phyloP scores from a whole-genome alignment of 1,140 invertebrate species.

The Cydia strobilella region DNA sequence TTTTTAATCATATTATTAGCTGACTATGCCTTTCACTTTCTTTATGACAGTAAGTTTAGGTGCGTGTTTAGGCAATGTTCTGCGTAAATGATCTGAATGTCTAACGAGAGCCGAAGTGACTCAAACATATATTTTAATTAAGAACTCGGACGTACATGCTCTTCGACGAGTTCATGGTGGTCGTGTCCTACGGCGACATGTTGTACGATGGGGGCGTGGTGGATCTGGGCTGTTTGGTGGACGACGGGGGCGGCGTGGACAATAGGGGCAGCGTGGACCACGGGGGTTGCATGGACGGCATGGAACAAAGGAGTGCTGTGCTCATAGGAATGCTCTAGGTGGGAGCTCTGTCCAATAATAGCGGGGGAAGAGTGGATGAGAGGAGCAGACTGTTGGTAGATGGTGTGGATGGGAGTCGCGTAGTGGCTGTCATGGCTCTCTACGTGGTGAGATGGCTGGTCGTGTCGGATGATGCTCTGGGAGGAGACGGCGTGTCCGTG shows the following conservation, averaged over 20 bases:
- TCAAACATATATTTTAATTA: slow-evolving; percentile 8
- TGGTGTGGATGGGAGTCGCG: slow-evolving; percentile 37
- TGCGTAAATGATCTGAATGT: slow-evolving; percentile 27
- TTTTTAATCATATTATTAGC: slow-evolving; percentile 63
- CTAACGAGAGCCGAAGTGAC: background rate
- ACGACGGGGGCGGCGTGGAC: slow-evolving; percentile 41
- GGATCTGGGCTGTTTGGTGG: slow-evolving; percentile 49
- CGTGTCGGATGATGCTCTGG: slow-evolving; percentile 70
- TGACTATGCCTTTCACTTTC: slow-evolving; percentile 69
- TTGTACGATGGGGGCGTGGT: slow-evolving; percentile 50
- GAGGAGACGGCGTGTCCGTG: slow-evolving; percentile 67
- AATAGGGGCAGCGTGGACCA: slow-evolving; percentile 55
- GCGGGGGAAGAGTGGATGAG: slow-evolving; percentile 47
- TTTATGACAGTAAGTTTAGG: slow-evolving; percentile 51
- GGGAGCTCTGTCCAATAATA: slow-evolving; percentile 42
- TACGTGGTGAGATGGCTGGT: slow-evolving; percentile 52
- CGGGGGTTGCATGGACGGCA: slow-evolving; percentile 46
- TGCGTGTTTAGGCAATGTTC: slow-evolving; percentile 24
- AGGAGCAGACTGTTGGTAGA: slow-evolving; percentile 48
- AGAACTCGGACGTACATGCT: slow-evolving; percentile 56
- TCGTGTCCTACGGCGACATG: slow-evolving; percentile 34
- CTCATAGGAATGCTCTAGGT: slow-evolving; percentile 20
- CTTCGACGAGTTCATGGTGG: slow-evolving; percentile 51
- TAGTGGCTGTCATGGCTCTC: slow-evolving; percentile 39
- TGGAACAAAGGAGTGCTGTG: slow-evolving; percentile 40